Percentiles rank a stretch among this genome's conserved stretches.
phyloP scores from a whole-genome alignment of 2,113 vertebrate genomes.

The Loxodonta africana region DNA sequence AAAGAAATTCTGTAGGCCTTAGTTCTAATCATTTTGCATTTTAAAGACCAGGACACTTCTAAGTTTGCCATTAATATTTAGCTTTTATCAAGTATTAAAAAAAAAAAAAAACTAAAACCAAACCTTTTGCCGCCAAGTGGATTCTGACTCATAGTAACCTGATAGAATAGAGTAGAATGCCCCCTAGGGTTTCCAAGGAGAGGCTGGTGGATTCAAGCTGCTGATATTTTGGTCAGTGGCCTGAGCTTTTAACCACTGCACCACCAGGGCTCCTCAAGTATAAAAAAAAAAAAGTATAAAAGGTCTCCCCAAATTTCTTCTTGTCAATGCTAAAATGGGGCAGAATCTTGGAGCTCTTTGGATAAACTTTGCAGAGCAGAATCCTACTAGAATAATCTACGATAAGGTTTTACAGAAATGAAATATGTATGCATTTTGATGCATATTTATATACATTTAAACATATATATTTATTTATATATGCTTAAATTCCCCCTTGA shows the following conservation, averaged over 20 bases:
- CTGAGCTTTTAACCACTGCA: too few relatives aligned
- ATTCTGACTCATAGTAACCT: too few relatives aligned
- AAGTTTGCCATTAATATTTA: background rate
- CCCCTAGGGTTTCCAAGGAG: too few relatives aligned
- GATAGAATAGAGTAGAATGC: too few relatives aligned
- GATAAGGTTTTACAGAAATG: background rate
- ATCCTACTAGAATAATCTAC: background rate
- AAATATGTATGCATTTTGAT: background rate
- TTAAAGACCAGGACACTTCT: background rate
- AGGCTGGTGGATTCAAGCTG: too few relatives aligned
- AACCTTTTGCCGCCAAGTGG: too few relatives aligned
- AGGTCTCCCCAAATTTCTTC: background rate
- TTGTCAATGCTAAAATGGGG: background rate
- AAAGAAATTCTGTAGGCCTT: background rate
- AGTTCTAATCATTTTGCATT: background rate
- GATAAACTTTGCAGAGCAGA: background rate
- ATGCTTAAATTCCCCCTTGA: background rate
- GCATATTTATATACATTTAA: background rate
- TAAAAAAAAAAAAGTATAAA: too few relatives aligned
- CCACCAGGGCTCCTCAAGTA: too few relatives aligned
- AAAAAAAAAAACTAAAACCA: too few relatives aligned
- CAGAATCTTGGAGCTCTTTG: background rate
- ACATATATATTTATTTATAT: background rate
- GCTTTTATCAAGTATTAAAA: background rate
- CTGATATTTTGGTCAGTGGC: too few relatives aligned